Evolutionary conservation across 2,113 vertebrate species (phyloP), one percentile per base, ranked within the genome.

Genomic region (Ceratotherium simum): DNA sequence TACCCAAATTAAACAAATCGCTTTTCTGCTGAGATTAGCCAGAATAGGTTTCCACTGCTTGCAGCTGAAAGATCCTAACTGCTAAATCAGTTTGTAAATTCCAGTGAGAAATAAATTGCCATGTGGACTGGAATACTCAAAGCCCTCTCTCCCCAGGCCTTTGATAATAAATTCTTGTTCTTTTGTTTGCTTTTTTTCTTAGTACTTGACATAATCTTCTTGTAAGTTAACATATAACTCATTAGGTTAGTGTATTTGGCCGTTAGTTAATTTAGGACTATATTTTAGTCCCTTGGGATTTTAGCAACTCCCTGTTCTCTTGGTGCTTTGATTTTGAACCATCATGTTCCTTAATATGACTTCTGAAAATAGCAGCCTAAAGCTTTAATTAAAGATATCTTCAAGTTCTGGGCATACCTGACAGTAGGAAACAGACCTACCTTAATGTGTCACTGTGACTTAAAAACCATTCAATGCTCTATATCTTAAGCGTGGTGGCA

Each of bases 241-340:
- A 39, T 70, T 78, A 76, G 76, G 56, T 58, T 93, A 39, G 48
- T 88, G 65, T 93, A 46, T 87, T 64, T 95, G 93, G 42, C 29
- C 42, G 81, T 88, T 80, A 51, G 31, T 85, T 90, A 58, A 92
- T 70, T 78, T 86, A 65, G 67, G 48, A 48, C 21, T 62, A 9
- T 23, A 23, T 91, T 79, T 88, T 65, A 58, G 76, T 60, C 54
- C 36, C 65, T 93, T 54, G 54, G 76, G 20, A 54, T 79, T 89
- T 97, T 51, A 91, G 58, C 18, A 69, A 81, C 39, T 95, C 25
- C 36, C 29, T 83, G 46, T 60, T 88, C 72, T 95, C 46, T 51
- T 89, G 33, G 33, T 64, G 29, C 67, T 97, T 81, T 95, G 92
- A 95, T 83, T 91, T 78, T 95, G 89, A 97, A 90, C 81, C 90